A percentile compares a stretch with the other conserved stretches of the same genome.
Evolutionary conservation across 2,797 vertebrate species (phyloP).

Genomic region (Agapornis canus): DNA sequence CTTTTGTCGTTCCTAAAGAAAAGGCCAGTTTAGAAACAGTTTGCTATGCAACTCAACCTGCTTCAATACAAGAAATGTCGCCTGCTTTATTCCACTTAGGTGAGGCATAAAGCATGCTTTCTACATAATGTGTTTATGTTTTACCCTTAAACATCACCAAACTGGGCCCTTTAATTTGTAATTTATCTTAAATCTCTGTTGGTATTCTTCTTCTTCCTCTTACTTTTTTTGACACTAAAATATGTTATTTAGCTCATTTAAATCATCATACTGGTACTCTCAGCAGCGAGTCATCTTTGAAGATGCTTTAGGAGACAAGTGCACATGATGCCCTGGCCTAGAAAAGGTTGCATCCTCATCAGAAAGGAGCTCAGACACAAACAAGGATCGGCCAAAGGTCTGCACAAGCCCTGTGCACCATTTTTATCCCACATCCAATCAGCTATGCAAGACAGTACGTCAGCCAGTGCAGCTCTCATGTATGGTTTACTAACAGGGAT

Average conservation of each 20-base stretch:
- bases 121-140: neutral
- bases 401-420: rapidly evolving
- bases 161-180: neutral
- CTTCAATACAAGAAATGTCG: neutral
- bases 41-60: neutral
- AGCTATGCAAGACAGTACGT: rapidly evolving
- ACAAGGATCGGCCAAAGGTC: neutral
- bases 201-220: neutral
- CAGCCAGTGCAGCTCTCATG: neutral
- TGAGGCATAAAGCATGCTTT: neutral
- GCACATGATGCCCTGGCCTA: neutral
- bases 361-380: neutral
- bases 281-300: neutral
- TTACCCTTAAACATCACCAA: neutral
- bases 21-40: neutral
- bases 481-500: neutral
- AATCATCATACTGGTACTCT: neutral
- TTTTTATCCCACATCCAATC: neutral
- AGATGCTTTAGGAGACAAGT: neutral
- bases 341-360: neutral
- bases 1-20: neutral
- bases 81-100: neutral
- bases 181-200: neutral
- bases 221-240: neutral
- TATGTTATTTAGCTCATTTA: neutral